These are phyloP conservation scores for Rhinoderma darwinii DNA, from an alignment of 2,113 vertebrate genomes.

Conservation along the genomic window DNA sequence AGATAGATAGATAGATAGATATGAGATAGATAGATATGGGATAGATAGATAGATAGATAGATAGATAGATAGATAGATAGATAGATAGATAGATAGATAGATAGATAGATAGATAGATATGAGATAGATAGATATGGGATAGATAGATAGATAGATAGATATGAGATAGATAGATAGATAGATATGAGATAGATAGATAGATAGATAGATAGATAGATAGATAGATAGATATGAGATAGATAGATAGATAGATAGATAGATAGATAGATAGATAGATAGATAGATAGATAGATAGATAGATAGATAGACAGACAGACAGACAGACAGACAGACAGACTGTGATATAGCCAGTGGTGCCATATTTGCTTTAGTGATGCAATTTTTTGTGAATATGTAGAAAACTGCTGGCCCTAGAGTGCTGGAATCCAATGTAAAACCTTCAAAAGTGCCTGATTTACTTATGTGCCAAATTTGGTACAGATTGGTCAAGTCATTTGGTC, in stretches of 20 bases:
- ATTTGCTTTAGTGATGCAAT: no score
- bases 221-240: background rate
- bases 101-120: background rate
- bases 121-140: background rate
- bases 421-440: no score
- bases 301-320: background rate
- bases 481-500: no score
- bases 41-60: no score
- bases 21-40: no score
- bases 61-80: no score
- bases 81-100: no score
- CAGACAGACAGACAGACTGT: background rate
- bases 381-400: no score
- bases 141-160: background rate
- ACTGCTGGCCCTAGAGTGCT: no score
- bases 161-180: background rate
- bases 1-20: background rate
- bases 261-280: background rate
- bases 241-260: background rate
- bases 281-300: background rate
- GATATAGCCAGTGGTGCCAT: no score
- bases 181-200: constrained; percentile 2
- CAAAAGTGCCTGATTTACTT: no score
- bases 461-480: no score
- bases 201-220: constrained; percentile 15